phyloP scores from a whole-genome alignment of 92 coral and sea anemone genomes.

The Ricordea florida region DNA sequence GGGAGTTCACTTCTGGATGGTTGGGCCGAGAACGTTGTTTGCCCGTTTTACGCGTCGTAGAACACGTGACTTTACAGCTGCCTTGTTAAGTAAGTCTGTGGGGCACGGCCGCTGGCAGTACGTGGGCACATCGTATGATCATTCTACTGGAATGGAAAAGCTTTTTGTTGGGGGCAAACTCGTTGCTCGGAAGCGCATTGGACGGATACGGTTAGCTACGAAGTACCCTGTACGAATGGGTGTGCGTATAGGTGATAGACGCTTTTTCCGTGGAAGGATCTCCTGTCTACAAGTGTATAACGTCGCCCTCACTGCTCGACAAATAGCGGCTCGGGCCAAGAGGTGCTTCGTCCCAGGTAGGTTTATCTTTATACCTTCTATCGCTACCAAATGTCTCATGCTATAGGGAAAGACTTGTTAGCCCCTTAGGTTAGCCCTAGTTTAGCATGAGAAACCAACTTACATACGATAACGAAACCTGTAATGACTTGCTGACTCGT shows the following conservation, averaged over 20 bases:
- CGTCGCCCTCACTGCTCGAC: slow-evolving; percentile 60
- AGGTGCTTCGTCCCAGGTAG: slow-evolving; percentile 68
- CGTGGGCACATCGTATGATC: slow-evolving; percentile 75
- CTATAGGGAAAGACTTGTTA: no score
- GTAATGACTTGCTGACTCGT: no score
- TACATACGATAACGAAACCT: no score
- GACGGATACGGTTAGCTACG: slow-evolving; percentile 66
- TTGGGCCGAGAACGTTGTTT: slow-evolving; percentile 24
- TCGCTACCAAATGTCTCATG: no score
- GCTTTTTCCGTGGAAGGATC: slow-evolving; percentile 76
- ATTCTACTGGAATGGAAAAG: slow-evolving; percentile 71
- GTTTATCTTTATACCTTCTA: no score
- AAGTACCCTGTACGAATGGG: slow-evolving; percentile 78
- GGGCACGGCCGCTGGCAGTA: slow-evolving; percentile 69
- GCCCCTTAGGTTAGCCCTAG: no score
- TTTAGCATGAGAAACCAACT: no score
- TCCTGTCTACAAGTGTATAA: slow-evolving; percentile 81
- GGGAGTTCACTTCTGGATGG: slow-evolving; percentile 89
- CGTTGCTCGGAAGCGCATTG: slow-evolving; percentile 58
- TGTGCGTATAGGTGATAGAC: slow-evolving; percentile 55
- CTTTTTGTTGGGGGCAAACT: slow-evolving; percentile 62
- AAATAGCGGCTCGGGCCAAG: slow-evolving; percentile 60
- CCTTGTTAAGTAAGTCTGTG: slow-evolving; percentile 29
- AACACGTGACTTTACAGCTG: slow-evolving; percentile 45
- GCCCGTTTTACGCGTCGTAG: slow-evolving; percentile 63